Base-by-base conservation (phyloP, 2,888 invertebrate species). In the Phengaris alcon region DNA sequence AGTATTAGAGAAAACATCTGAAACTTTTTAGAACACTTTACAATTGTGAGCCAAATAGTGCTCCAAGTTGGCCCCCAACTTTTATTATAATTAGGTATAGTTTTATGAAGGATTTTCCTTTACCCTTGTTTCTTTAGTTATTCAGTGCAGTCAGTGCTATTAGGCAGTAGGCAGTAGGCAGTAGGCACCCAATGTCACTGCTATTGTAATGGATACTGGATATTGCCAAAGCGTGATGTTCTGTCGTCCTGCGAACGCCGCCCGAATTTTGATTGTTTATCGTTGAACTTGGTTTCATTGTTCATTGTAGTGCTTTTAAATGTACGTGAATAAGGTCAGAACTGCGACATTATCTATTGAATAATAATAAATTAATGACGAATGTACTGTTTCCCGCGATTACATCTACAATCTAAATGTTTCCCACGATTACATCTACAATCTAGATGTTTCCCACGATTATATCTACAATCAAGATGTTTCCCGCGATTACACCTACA, bases 261-360 rank as follows among this genome's bases (percentile, higher is more conserved):
- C 22, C 59, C 5, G 59, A 59, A 59, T 59, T 59, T 22, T 10
- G 59, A 59, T 59, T 9, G 59, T 10, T 59, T 15, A 22, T 59
- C 59, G 22, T 59, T 59, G 59, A 59, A 22, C 15, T 59, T 59
- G 59, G 59, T 59, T 59, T 59, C 10, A 59, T 59, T 59, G 22
- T 59, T 59, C 59, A 59, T 22, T 22, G 59, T 59, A 59, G 22
- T 59, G 22, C 59, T 22, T 59, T 22, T 22, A 9, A 9, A 7
- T 22, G 59, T 15, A 59, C 59, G 59, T 22, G 57, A 15, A 15
- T 22, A 59, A 59, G 59, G 59, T 22, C 59, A 59, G 22, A 22
- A 59, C 22, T 59, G 10, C 22, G 59, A 59, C 22, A 22, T 10
- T 59, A 22, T 59, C 59, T 15, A 59, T 15, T 57, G 57, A 57